Base-by-base conservation (phyloP, 2,113 vertebrate species). In the Saccopteryx bilineata region DNA sequence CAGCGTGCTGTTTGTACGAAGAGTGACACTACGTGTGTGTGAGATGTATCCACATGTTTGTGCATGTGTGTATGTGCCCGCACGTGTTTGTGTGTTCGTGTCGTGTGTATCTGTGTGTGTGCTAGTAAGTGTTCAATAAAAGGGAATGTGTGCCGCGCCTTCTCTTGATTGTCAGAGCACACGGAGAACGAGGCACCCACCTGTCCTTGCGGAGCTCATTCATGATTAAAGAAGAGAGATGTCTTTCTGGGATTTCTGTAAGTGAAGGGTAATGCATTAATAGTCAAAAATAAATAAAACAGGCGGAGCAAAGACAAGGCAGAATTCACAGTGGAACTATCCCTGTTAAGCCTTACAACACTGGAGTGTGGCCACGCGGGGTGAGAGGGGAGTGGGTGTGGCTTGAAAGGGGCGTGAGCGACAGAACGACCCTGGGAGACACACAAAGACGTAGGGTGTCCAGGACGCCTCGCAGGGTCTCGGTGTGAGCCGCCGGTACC, bases 171-270 rank as follows among this genome's bases (percentile, higher is more conserved):
- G 58, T 19, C 26, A 39, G 26, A 54, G 17, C 52, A 31, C 21
- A 33, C 1, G 26, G 84, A 84, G 84, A 93, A 10, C 15, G 19
- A 56, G 11, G 50, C 54, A 17, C 33, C 60, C 9, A 50, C 17
- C 4, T 54, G 58, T 26, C 58, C 83, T 61, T 21, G 23, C 76
- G 48, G 66, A 72, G 31, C 15, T 19, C 54, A 74, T 96, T 85
- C 81, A 94, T 97, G 97, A 95, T 96, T 97, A 90, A 97, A 90
- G 90, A 92, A 90, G 80, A 87, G 87, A 95, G 90, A 85, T 96
- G 92, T 84, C 96, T 90, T 95, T 91, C 90, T 85, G 66, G 76
- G 87, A 92, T 88, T 89, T 95, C 66, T 90, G 60, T 83, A 87
- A 95, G 95, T 63, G 95, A 93, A 81, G 9, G 0, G 61, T 94